Percentiles rank a stretch among this genome's conserved stretches.
phyloP scores from a whole-genome alignment of 2,797 vertebrate genomes.

The Propithecus perrieri region DNA sequence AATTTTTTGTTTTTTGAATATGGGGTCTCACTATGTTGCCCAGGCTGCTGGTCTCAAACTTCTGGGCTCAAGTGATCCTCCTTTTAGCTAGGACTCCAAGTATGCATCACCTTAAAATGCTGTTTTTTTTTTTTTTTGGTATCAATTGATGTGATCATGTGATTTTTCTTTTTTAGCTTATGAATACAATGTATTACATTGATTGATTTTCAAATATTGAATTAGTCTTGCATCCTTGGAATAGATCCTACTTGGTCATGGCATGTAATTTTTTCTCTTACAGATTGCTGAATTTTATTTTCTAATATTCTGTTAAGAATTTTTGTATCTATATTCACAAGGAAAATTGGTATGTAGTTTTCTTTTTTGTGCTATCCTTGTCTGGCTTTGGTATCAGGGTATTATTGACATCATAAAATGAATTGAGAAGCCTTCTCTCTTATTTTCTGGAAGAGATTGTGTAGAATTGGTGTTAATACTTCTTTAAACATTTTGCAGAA shows the following conservation, averaged over 20 bases:
- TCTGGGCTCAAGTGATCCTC: not conserved
- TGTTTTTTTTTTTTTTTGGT: not conserved
- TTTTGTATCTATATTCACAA: not conserved
- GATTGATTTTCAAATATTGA: not conserved
- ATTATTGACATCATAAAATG: not conserved
- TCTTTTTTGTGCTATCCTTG: not conserved
- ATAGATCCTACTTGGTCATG: not conserved
- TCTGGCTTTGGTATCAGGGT: not conserved
- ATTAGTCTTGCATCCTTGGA: not conserved
- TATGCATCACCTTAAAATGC: not conserved
- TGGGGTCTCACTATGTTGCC: not conserved
- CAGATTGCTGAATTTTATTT: not conserved
- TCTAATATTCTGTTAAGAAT: not conserved
- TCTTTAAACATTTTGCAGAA: not conserved
- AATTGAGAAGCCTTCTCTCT: not conserved
- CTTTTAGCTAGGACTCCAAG: not conserved
- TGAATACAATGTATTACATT: not conserved
- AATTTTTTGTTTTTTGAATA: too few species aligned
- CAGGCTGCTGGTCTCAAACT: not conserved
- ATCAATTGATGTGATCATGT: not conserved
- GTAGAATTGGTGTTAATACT: not conserved
- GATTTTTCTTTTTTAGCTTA: not conserved
- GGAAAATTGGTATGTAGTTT: too few species aligned
- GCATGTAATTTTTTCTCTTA: not conserved
- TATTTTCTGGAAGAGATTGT: not conserved